These are phyloP conservation scores for Anneissia japonica DNA, from an alignment of 35 echinoderm and acorn worm species.

Conservation along the genomic window DNA sequence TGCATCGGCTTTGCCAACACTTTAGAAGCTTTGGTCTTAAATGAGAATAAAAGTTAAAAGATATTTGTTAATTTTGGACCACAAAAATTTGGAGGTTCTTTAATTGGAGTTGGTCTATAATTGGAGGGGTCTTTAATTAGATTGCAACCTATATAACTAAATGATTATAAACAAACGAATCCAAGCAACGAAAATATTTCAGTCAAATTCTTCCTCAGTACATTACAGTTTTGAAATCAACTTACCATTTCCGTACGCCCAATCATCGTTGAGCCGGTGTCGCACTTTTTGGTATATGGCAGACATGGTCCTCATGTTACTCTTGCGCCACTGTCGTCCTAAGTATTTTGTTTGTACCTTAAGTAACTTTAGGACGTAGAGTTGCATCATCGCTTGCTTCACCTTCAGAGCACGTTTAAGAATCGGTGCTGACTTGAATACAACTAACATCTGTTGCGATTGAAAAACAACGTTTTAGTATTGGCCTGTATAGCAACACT, in stretches of 20 bases:
- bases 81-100: too few species aligned
- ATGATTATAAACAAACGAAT: too few species aligned
- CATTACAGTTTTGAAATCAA: too few species aligned
- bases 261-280: slow-evolving; percentile 92
- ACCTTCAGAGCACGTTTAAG: slow-evolving; percentile 94
- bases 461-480: neutral
- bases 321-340: slow-evolving; percentile 93
- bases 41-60: too few species aligned
- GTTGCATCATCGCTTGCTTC: slow-evolving; percentile 93
- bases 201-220: too few species aligned
- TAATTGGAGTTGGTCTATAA: too few species aligned
- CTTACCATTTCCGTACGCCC: slow-evolving; percentile 96
- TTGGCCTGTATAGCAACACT: neutral
- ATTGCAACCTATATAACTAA: too few species aligned
- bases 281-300: slow-evolving; percentile 96
- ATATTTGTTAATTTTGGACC: too few species aligned
- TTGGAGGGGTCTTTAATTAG: too few species aligned
- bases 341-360: slow-evolving; percentile 96
- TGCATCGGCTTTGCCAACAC: too few species aligned
- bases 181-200: too few species aligned
- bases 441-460: slow-evolving; percentile 72
- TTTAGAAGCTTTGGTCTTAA: too few species aligned
- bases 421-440: slow-evolving; percentile 98
- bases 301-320: slow-evolving; percentile 99
- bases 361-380: slow-evolving; percentile 83